Evolutionary conservation across 2,113 vertebrate genomes (phyloP), one percentile per base, ranked within the genome.

Genomic region (Anoplopoma fimbria): DNA sequence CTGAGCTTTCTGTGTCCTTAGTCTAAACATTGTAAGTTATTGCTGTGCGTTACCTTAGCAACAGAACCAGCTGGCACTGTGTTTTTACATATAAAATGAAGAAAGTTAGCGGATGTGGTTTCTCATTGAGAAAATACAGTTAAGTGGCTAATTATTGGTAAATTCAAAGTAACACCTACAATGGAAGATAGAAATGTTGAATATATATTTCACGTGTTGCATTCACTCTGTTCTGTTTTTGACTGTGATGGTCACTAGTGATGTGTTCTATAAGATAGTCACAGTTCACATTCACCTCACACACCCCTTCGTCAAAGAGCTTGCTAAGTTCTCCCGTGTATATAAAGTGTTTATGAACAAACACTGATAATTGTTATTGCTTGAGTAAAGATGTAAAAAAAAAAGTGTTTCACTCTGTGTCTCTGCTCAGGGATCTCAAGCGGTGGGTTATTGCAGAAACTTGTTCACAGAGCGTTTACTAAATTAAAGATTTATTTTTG

Each of bases 401-500:
- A 76, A 63, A 72, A 68, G 55, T 47, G 75, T 94, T 94, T 95
- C 94, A 96, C 95, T 96, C 92, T 88, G 92, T 96, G 96, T 97
- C 96, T 97, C 96, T 95, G 96, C 98, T 99, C 97, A 99, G 97
- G 97, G 97, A 99, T 98, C 97, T 97, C 86, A 92, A 93, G 94
- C 93, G 89, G 93, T 94, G 95, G 94, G 95, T 95, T 95, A 94
- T 96, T 95, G 94, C 95, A 96, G 96, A 93, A 96, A 95, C 94
- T 91, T 96, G 96, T 96, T 97, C 94, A 94, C 93, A 95, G 92
- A 96, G 96, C 93, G 94, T 98, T 98, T 98, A 97, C 97, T 97
- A 97, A 98, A 98, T 97, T 97, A 97, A 97, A 97, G 95, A 92
- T 97, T 96, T 97, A 97, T 98, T 99, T 98, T 98, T 96, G 94